Conservation (phyloP, 37 sponge, comb jelly and placozoan species). For the Haliclona indistincta region DNA sequence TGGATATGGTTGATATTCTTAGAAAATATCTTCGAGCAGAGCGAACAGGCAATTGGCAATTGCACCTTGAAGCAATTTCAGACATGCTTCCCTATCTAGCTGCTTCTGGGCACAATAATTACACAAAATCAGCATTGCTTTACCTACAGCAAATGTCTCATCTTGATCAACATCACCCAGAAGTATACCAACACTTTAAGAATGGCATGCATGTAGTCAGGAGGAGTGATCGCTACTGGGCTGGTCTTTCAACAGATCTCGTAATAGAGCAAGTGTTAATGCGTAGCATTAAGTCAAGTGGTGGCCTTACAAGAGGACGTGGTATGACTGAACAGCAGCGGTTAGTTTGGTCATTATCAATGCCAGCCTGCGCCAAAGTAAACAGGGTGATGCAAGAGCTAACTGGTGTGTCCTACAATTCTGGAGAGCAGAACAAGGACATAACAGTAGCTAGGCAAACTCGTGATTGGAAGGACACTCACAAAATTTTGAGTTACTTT, state of each 20-base stretch:
- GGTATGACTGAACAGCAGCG: too few species aligned
- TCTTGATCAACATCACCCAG: slow-evolving; percentile 43
- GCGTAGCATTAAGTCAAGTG: too few species aligned
- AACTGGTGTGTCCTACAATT: too few species aligned
- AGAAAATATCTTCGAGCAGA: slow-evolving; percentile 34
- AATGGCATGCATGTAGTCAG: slow-evolving; percentile 29
- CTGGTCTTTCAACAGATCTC: slow-evolving; percentile 34
- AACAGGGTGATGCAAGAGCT: too few species aligned
- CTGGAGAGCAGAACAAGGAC: too few species aligned
- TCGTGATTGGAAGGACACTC: too few species aligned
- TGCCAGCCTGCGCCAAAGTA: too few species aligned
- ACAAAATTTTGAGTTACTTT: too few species aligned
- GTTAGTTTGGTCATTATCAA: too few species aligned
- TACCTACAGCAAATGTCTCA: slow-evolving; percentile 34
- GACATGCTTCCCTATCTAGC: slow-evolving; percentile 52
- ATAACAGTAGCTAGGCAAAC: too few species aligned
- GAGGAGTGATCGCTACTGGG: slow-evolving; percentile 33
- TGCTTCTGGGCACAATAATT: too few species aligned
- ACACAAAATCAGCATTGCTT: slow-evolving; percentile 40
- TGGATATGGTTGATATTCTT: slow-evolving; percentile 42
- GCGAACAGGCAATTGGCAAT: slow-evolving; percentile 41
- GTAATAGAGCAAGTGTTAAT: slow-evolving; percentile 48
- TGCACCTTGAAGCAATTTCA: slow-evolving; percentile 27
- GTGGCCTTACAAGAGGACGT: too few species aligned
- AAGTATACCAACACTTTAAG: slow-evolving; percentile 38